Conservation (phyloP, 2,888 invertebrate genomes). For the Caenorhabditis virilis region DNA sequence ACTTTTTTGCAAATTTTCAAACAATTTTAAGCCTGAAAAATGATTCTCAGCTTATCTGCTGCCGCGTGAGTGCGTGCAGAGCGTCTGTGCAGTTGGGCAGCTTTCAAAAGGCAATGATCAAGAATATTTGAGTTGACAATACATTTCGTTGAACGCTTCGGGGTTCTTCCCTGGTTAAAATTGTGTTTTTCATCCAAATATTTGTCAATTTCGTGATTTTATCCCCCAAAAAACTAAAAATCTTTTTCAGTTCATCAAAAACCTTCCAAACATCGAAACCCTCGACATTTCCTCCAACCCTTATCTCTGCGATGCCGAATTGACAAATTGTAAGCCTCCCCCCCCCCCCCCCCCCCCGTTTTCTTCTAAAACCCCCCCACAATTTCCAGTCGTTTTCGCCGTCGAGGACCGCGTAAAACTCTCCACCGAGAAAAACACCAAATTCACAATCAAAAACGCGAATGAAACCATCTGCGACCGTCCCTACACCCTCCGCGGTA, state of each 20-base stretch:
- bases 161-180: too few species aligned
- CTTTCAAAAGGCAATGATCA: too few species aligned
- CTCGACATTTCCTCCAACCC: slow-evolving; percentile 70
- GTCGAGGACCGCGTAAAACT: slow-evolving; percentile 51
- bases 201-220: too few species aligned
- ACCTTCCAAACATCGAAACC: slow-evolving; percentile 65
- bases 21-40: slow-evolving; percentile 1
- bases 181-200: too few species aligned
- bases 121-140: too few species aligned
- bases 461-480: slow-evolving; percentile 68
- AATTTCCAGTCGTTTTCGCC: slow-evolving; percentile 45
- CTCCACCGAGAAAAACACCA: slow-evolving; percentile 43
- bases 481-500: slow-evolving; percentile 46
- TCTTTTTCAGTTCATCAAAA: slow-evolving; percentile 31
- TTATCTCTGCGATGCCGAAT: slow-evolving; percentile 62
- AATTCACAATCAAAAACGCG: slow-evolving; percentile 53
- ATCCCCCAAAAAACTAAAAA: too few species aligned
- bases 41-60: slow-evolving; percentile 77
- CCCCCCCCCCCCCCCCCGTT: too few species aligned
- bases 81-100: too few species aligned
- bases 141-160: too few species aligned
- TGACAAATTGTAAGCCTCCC: slow-evolving; percentile 43
- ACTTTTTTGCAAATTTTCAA: not conserved
- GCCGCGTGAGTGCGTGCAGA: too few species aligned
- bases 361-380: too few species aligned